Base-by-base conservation (phyloP, 2,797 vertebrate species). In the Anomalospiza imberbis region DNA sequence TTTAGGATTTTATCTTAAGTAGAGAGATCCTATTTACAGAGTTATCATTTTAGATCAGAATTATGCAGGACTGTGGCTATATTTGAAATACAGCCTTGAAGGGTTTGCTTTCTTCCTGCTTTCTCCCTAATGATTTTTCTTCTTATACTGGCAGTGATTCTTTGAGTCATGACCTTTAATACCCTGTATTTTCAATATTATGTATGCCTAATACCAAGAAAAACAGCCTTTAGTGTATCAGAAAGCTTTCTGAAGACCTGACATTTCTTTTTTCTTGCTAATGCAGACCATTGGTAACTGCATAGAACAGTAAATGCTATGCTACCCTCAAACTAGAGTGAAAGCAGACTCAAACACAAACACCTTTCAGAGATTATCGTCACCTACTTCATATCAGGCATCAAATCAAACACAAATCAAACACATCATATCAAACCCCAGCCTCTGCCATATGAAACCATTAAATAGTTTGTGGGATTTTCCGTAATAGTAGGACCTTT, bases 391-490 rank as follows among this genome's bases (percentile, higher is more conserved):
- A 28, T 45, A 87, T 53, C 36, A 87, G 85, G 57, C 32, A 91
- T 53, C 28, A 87, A 71, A 85, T 58, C 42, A 38, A n/a, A n/a
- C n/a, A n/a, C n/a, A n/a, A n/a, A n/a, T n/a, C n/a, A n/a, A n/a
- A n/a, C n/a, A n/a, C 32, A 91, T 53, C 28, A 87, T 71, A 85
- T 58, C 42, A 38, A 77, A 16, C 13, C 68, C 38, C 75, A 78
- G 32, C 28, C 57, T 67, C 61, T 66, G 67, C 53, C 16, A 22
- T 63, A 19, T 72, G 65, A 88, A 94, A 42, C 38, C 61, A 62
- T 95, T 89, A 91, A 93, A 88, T 9, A 83, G 24, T 65, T 74
- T 22, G n/a, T 58, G 58, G 28, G 61, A 94, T 95, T 95, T 93
- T 93, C 72, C 0, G 1, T 91, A 85, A 83, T 54, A 55, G 65